Conservation (phyloP, 2,113 vertebrate genomes). For the Strigops habroptila region DNA sequence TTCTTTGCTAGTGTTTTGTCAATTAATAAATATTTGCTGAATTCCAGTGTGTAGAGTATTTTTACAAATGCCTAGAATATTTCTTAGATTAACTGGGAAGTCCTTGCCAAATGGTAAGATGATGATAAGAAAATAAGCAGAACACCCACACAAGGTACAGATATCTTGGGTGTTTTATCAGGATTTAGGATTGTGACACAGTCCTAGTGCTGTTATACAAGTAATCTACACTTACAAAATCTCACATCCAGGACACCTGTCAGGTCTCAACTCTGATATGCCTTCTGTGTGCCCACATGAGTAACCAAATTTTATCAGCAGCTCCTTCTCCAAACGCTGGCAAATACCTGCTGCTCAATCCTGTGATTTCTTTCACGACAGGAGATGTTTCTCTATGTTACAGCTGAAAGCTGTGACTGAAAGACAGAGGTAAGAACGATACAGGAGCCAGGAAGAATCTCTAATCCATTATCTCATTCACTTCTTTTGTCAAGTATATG, state of each 20-base stretch:
- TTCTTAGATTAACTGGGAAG: constrained; percentile 22
- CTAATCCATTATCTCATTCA: background rate
- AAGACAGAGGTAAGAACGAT: background rate
- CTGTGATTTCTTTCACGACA: background rate
- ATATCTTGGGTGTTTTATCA: background rate
- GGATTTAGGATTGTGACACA: background rate
- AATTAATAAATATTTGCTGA: constrained; percentile 49
- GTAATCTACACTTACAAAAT: background rate
- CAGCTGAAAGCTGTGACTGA: background rate
- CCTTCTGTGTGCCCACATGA: accelerated
- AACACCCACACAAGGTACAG: background rate
- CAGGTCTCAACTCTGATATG: background rate
- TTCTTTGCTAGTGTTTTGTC: background rate
- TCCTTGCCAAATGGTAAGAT: constrained; percentile 32
- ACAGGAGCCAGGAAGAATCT: background rate
- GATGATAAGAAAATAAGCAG: constrained; percentile 19
- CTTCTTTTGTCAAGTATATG: background rate
- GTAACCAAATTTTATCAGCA: background rate
- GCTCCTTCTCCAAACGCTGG: background rate
- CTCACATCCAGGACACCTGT: background rate
- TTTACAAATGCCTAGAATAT: constrained; percentile 61
- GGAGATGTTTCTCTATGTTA: background rate
- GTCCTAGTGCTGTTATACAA: background rate
- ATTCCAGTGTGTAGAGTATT: background rate
- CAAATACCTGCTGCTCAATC: background rate